Evolutionary conservation across 2,888 invertebrate genomes (phyloP).

Genomic region (Chorisops tibialis): DNA sequence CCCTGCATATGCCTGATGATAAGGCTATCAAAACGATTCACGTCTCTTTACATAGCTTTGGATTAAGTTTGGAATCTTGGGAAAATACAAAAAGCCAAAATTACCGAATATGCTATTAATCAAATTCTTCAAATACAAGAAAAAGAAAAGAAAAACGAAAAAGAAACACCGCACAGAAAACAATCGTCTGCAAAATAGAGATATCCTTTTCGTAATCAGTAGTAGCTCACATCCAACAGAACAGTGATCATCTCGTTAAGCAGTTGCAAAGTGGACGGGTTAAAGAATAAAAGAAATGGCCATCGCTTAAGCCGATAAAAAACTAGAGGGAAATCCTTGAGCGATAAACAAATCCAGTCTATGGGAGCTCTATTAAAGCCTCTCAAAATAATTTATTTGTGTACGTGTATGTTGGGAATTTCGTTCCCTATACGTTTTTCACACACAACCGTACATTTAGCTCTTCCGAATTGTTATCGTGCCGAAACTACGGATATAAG

Average conservation of each 20-base stretch:
- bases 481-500: neutral
- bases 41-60: too few relatives aligned
- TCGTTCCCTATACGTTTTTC: too few relatives aligned
- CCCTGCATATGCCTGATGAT: too few relatives aligned
- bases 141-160: neutral
- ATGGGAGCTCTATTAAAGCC: slow-evolving; percentile 10
- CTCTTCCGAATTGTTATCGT: slow-evolving; percentile 1
- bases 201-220: slow-evolving; percentile 17
- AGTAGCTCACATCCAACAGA: slow-evolving; percentile 8
- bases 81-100: too few relatives aligned
- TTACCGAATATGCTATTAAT: too few relatives aligned
- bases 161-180: slow-evolving; percentile 2
- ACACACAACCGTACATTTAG: neutral
- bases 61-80: too few relatives aligned
- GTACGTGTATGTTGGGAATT: neutral
- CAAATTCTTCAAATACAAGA: neutral
- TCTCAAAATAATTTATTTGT: slow-evolving; percentile 17
- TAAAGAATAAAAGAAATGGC: slow-evolving; percentile 7
- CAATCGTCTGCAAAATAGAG: slow-evolving; percentile 15
- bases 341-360: slow-evolving; percentile 18
- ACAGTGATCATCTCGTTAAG: slow-evolving; percentile 21
- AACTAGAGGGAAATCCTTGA: slow-evolving; percentile 12
- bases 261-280: slow-evolving; percentile 15
- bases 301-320: neutral
- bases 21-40: too few relatives aligned